Base-by-base conservation (phyloP, 2,888 invertebrate species). In the Eupithecia pulchellata region DNA sequence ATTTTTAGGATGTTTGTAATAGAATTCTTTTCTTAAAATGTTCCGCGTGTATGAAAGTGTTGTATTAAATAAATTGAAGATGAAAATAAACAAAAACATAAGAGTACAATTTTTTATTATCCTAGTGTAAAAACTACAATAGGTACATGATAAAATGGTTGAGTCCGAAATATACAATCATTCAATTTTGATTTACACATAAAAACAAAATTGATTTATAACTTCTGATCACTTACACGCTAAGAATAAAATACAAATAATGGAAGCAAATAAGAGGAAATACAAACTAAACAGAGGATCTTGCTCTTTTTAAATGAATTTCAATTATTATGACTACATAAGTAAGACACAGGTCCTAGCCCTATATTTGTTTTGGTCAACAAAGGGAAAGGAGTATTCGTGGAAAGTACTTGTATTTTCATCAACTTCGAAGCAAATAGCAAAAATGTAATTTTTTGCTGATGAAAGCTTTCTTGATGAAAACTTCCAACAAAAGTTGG, bases 141-240 rank as follows among this genome's bases (percentile, higher is more conserved):
- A n/a, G n/a, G n/a, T n/a, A 92, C 91, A 90, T 88, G 92, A 91
- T 90, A 90, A 82, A 87, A 86, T 74, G 79, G 78, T 88, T 88
- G 87, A 85, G 87, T 91, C 88, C 89, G 88, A 92, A 92, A 91
- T 92, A 93, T 91, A 93, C 89, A 93, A 86, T 89, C 82, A 88
- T 88, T 88, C 84, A 91, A 91, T 91, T 91, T 91, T 85, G 90
- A 90, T 91, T 64, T 87, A 81, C 73, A 81, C 75, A 78, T 86
- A 86, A 86, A 86, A 91, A 89, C 82, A 79, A 86, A 91, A 84
- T 91, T 90, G 91, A 91, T 92, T 92, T 87, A 68, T 69, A 75
- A 77, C 78, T 83, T 84, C 78, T 85, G 85, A 86, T 91, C 79
- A 83, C 89, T 89, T 90, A 91, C 72, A 79, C 82, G 79, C 89